phyloP scores from a whole-genome alignment of 1,140 invertebrate species.

The Aphidius ervi region DNA sequence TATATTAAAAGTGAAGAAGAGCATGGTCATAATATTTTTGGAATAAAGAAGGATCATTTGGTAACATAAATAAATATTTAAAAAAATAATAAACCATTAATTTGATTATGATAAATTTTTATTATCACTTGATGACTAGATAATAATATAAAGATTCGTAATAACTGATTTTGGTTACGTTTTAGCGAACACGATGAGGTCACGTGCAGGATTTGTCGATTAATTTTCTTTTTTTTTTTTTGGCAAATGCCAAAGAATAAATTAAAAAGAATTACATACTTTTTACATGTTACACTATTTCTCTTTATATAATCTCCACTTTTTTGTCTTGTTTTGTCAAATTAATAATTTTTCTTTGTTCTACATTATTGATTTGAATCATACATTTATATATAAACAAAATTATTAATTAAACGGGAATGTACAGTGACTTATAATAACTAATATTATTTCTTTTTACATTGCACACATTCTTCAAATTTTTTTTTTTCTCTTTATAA shows the following conservation, averaged over 20 bases:
- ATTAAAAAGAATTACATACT: conserved; percentile 4
- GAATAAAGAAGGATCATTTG: too few relatives aligned
- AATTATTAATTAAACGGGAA: conserved; percentile 2
- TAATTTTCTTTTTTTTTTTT: conserved; percentile 8
- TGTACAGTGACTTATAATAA: conserved; percentile 7
- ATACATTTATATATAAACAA: conserved; percentile 9
- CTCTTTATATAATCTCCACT: conserved; percentile 29
- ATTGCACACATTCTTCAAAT: not conserved
- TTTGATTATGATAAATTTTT: conserved; percentile 50
- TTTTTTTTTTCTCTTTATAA: conserved; percentile 2
- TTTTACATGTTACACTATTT: conserved; percentile 23
- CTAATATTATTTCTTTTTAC: conserved; percentile 7
- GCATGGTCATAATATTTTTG: too few relatives aligned
- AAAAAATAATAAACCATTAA: not conserved
- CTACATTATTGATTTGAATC: conserved; percentile 12
- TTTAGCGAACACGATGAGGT: conserved; percentile 31
- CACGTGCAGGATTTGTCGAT: conserved; percentile 25
- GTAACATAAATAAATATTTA: too few relatives aligned
- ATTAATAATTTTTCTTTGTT: conserved; percentile 22
- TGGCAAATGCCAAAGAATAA: conserved; percentile 19
- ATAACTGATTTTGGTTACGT: conserved; percentile 41
- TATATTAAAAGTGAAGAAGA: too few relatives aligned
- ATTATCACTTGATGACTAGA: conserved; percentile 52
- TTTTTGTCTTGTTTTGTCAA: conserved; percentile 27
- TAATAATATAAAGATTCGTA: conserved; percentile 50